Percentiles rank a stretch among this genome's conserved stretches.
Conservation (phyloP, 2,888 invertebrate species). For the Macropis europaea region DNA sequence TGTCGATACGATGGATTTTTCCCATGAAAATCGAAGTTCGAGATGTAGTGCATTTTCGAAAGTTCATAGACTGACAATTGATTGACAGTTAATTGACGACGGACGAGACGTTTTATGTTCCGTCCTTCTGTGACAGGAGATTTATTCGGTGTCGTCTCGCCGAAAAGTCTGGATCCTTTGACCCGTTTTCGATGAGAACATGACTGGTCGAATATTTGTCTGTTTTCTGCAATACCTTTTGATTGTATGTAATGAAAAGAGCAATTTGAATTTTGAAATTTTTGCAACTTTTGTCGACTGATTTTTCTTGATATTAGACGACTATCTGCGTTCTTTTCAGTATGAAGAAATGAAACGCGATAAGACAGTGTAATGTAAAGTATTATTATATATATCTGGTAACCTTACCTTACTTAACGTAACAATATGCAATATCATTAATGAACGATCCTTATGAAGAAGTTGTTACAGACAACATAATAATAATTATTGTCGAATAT, state of each 20-base stretch:
- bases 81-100: neutral
- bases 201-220: neutral
- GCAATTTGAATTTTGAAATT: no score
- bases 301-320: no score
- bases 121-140: neutral
- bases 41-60: neutral
- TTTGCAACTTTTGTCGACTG: no score
- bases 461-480: neutral
- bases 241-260: neutral
- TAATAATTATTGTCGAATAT: conserved; percentile 16
- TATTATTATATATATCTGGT: no score
- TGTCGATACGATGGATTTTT: neutral
- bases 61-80: neutral
- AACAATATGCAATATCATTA: no score
- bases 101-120: no score
- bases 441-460: no score
- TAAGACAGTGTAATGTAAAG: no score
- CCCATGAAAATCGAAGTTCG: neutral
- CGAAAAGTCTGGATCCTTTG: conserved; percentile 22
- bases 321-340: no score
- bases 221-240: neutral
- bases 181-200: conserved; percentile 11
- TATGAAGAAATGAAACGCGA: no score
- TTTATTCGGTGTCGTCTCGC: neutral
- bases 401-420: no score